phyloP scores from a whole-genome alignment of 2,888 invertebrate genomes.

The Andrena haemorrhoa region DNA sequence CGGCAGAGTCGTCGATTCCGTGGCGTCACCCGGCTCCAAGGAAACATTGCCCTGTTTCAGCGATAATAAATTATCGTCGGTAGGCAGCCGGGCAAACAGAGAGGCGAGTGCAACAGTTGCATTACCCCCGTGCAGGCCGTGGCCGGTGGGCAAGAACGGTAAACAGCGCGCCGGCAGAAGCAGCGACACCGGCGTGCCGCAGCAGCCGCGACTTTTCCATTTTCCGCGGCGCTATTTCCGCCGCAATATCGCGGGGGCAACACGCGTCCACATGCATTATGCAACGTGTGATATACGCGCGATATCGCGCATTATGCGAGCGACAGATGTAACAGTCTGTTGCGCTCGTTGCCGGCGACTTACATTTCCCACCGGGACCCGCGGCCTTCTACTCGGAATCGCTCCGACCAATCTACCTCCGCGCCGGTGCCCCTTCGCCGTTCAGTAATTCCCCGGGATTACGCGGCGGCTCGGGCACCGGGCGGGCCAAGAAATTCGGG shows the following conservation, averaged over 20 bases:
- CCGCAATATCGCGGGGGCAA: slow-evolving; percentile 66
- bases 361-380: slow-evolving; percentile 44
- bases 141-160: slow-evolving; percentile 11
- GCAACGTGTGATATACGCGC: slow-evolving; percentile 72
- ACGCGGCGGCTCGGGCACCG: not conserved
- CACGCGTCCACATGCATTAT: slow-evolving; percentile 72
- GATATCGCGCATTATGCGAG: slow-evolving; percentile 76
- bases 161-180: slow-evolving; percentile 24
- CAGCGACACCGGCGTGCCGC: slow-evolving; percentile 41
- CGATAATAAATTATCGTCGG: slow-evolving; percentile 48
- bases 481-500: not conserved
- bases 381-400: not conserved
- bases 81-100: slow-evolving; percentile 24
- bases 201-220: slow-evolving; percentile 67
- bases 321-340: slow-evolving; percentile 77
- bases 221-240: slow-evolving; percentile 70
- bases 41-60: slow-evolving; percentile 14
- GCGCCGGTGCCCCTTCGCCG: not conserved
- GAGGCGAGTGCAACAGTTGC: slow-evolving; percentile 65
- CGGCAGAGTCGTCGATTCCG: slow-evolving; percentile 24
- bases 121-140: slow-evolving; percentile 24
- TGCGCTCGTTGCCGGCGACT: slow-evolving; percentile 56
- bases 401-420: not conserved
- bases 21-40: not conserved
- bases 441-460: not conserved